These are phyloP conservation scores for Saimiri boliviensis DNA, from an alignment of 2,113 vertebrate genomes.

Conservation along the genomic window DNA sequence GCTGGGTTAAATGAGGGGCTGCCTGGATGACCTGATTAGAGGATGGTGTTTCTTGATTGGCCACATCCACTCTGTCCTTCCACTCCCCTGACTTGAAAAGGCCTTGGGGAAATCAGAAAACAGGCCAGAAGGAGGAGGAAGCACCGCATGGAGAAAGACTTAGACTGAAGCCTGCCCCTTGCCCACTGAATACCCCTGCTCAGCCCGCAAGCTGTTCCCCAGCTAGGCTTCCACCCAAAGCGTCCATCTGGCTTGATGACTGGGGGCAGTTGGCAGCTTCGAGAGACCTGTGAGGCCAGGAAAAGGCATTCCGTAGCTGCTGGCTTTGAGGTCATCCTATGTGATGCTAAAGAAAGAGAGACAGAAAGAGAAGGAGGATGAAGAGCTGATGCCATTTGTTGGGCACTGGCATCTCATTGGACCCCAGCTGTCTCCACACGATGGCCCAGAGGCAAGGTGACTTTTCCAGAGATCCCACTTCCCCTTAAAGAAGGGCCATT, in stretches of 20 bases:
- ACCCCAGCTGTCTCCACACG: not conserved
- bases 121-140: conserved; percentile 43
- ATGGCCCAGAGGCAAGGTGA: not conserved
- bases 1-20: conserved; percentile 40
- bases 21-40: conserved; percentile 58
- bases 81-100: conserved; percentile 25
- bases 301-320: not conserved
- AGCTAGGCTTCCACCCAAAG: not conserved
- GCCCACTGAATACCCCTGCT: accelerated
- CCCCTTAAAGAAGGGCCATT: not conserved
- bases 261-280: not conserved
- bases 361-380: not conserved
- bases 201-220: not conserved
- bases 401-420: not conserved
- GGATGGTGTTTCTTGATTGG: conserved; percentile 31
- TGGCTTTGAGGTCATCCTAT: not conserved
- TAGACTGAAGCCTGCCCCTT: not conserved
- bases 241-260: not conserved
- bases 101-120: conserved; percentile 54
- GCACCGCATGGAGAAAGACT: not conserved
- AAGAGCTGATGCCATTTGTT: not conserved
- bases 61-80: not conserved
- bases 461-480: not conserved
- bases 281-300: not conserved
- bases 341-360: not conserved